phyloP scores from a whole-genome alignment of 2,888 invertebrate genomes.

The Latheticus oryzae region DNA sequence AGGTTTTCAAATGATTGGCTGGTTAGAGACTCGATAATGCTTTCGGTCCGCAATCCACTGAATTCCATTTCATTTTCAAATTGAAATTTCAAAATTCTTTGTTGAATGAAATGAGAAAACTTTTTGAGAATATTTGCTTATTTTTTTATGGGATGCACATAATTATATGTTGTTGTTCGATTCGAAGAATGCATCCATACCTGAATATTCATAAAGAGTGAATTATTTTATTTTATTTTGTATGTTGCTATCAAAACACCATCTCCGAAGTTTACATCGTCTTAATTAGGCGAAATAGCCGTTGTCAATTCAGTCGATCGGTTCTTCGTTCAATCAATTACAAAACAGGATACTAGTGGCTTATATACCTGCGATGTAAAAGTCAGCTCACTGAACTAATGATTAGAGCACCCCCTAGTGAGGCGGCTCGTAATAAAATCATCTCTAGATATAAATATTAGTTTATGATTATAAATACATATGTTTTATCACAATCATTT shows the following conservation, averaged over 20 bases:
- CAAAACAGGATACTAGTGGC: slow-evolving; percentile 51
- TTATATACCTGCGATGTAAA: slow-evolving; percentile 61
- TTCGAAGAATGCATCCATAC: slow-evolving; percentile 22
- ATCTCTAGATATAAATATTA: slow-evolving; percentile 65
- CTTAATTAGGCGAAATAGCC: slow-evolving; percentile 27
- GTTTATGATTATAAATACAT: slow-evolving; percentile 63
- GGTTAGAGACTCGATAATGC: slow-evolving; percentile 57
- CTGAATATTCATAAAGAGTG: slow-evolving; percentile 33
- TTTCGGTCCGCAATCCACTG: slow-evolving; percentile 50
- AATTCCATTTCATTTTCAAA: slow-evolving; percentile 62
- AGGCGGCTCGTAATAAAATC: slow-evolving; percentile 64
- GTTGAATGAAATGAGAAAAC: slow-evolving; percentile 41
- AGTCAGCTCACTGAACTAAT: slow-evolving; percentile 59
- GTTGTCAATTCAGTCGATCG: slow-evolving; percentile 8
- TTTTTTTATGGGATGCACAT: slow-evolving; percentile 35
- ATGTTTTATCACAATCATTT: slow-evolving; percentile 61
- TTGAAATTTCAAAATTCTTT: slow-evolving; percentile 60
- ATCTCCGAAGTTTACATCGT: slow-evolving; percentile 9
- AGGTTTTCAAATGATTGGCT: slow-evolving; percentile 58
- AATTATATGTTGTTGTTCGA: slow-evolving; percentile 32
- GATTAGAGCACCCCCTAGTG: slow-evolving; percentile 61
- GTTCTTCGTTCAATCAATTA: slow-evolving; percentile 54
- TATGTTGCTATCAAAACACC: slow-evolving; percentile 4
- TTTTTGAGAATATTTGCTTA: too few relatives aligned
- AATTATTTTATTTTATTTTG: too few relatives aligned